Percentiles rank a stretch among this genome's conserved stretches.
phyloP scores from a whole-genome alignment of 2,888 invertebrate species.

The Archips crataeganus region DNA sequence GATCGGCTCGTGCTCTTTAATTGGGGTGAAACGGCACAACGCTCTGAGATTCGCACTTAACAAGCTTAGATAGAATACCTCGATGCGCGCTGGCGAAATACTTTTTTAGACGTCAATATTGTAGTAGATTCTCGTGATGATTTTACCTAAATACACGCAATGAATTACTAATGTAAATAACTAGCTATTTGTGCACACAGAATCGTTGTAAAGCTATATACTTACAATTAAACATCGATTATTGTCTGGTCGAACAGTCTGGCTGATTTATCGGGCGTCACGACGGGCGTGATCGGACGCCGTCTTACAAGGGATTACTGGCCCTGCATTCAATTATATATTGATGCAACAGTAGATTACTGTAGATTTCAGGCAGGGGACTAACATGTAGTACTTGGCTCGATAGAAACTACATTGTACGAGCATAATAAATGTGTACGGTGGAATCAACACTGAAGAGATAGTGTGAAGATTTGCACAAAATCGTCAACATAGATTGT shows the following conservation, averaged over 20 bases:
- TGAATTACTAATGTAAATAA: slow-evolving; percentile 12
- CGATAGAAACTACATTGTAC: too few species aligned
- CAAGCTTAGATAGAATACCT: slow-evolving; percentile 7
- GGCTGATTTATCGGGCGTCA: slow-evolving; percentile 72
- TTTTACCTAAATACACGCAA: not conserved
- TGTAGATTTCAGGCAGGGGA: not conserved
- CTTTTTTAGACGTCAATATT: not conserved
- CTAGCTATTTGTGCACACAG: not conserved
- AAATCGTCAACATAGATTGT: too few species aligned
- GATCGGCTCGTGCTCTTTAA: slow-evolving; percentile 79
- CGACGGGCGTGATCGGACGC: slow-evolving; percentile 48
- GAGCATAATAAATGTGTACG: too few species aligned
- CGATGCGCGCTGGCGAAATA: not conserved
- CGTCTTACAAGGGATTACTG: slow-evolving; percentile 56
- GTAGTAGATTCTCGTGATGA: too few species aligned
- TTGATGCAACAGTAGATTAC: slow-evolving; percentile 15
- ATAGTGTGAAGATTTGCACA: too few species aligned
- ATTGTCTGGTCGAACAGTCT: slow-evolving; percentile 49
- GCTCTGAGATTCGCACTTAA: slow-evolving; percentile 28
- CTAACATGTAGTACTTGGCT: not conserved
- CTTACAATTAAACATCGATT: slow-evolving; percentile 40
- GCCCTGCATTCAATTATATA: slow-evolving; percentile 32
- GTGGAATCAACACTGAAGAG: too few species aligned
- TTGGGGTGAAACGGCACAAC: slow-evolving; percentile 64
- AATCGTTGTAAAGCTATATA: slow-evolving; percentile 11